Base-by-base conservation (phyloP, 2,888 invertebrate genomes). In the Morpho deidamia region DNA sequence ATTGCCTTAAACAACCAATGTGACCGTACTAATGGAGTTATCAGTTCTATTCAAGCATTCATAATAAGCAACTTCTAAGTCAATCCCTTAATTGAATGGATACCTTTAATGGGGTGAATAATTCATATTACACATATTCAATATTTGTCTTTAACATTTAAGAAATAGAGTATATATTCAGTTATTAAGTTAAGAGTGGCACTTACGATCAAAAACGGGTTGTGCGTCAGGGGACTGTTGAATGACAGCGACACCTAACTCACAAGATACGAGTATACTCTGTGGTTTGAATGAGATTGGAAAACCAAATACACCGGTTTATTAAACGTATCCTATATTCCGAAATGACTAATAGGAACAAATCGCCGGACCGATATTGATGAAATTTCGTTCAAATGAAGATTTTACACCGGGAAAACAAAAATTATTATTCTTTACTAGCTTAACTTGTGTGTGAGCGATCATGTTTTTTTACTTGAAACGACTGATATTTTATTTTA, bases 71-170 rank as follows among this genome's bases (percentile, higher is more conserved):
- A 65, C 61, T 64, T 58, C 59, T 60, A 60, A 65, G 73, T 74
- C 71, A 69, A 68, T 66, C 66, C 68, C 68, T 66, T 80, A 81
- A 80, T 80, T 80, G 74, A 77, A 78, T 73, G 67, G 71, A 67
- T 67, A 70, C 67, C 70, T 70, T 70, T 72, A 72, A 76, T 71
- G 66, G 68, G 62, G 61, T 70, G 69, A 72, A 72, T 76, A 71
- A 76, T 74, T 72, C 68, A 68, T 54, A 50, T 34, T n/a, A 47
- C 49, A 33, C 41, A 32, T 63, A 68, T 53, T 45, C 60, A 37
- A 75, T 54, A 68, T 50, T 67, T 39, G 58, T 60, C 71, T 64
- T 55, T 78, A 66, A 51, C 60, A 9, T 1, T 42, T 37, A 37
- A 23, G 14, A 0, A 0, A 0, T 56, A 58, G 70, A 61, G 66